Evolutionary conservation across 2,888 invertebrate genomes (phyloP).

Genomic region (Chrysolina oricalcia): DNA sequence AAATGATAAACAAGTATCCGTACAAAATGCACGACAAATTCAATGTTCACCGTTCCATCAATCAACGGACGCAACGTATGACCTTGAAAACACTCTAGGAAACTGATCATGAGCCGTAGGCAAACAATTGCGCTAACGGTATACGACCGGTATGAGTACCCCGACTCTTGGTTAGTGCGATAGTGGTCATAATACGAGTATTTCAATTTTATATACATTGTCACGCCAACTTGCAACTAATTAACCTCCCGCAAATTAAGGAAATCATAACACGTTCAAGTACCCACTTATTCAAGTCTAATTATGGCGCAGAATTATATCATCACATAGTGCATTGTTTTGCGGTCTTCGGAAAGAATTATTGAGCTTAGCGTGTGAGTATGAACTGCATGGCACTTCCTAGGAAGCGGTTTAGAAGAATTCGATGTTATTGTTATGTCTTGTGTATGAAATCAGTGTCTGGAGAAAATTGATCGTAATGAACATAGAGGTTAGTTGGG

Average conservation of each 20-base stretch:
- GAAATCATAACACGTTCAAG: constrained; percentile 8
- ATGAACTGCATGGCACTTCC: constrained; percentile 5
- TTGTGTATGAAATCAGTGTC: neutral
- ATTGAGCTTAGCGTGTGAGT: constrained; percentile 12
- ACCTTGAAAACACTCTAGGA: neutral
- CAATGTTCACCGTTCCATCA: neutral
- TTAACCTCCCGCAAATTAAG: neutral
- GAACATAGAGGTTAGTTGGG: neutral
- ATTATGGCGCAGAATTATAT: neutral
- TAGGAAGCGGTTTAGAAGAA: constrained; percentile 4
- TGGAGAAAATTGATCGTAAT: neutral
- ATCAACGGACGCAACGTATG: neutral
- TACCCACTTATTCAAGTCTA: constrained; percentile 15
- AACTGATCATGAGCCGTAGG: constrained; percentile 11
- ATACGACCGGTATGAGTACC: neutral
- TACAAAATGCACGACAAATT: neutral
- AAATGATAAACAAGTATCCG: neutral
- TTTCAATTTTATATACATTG: neutral
- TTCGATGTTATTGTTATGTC: neutral
- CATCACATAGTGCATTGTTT: neutral
- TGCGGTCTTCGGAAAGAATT: neutral
- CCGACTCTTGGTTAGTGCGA: neutral
- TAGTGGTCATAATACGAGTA: neutral
- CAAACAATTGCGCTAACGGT: constrained; percentile 2
- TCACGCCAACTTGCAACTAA: constrained; percentile 13